A percentile compares a stretch with the other conserved stretches of the same genome.
phyloP scores from a whole-genome alignment of 1,140 invertebrate species.

The Monomorium pharaonis region DNA sequence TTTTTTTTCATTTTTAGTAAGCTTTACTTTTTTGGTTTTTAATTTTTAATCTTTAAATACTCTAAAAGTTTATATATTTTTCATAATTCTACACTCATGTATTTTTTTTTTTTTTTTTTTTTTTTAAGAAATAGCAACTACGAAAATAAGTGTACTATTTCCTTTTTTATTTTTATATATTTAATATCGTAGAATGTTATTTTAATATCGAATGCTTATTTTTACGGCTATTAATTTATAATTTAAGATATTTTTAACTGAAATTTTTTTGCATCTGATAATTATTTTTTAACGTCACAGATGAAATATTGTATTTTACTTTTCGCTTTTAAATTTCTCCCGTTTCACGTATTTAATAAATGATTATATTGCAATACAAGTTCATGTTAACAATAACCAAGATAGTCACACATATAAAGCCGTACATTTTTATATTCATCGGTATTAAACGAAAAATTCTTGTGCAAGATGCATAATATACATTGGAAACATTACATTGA shows the following conservation, averaged over 20 bases:
- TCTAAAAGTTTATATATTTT: constrained; percentile 39
- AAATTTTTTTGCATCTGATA: neutral
- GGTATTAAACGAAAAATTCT: constrained; percentile 24
- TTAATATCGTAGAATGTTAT: constrained; percentile 13
- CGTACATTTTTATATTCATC: constrained; percentile 6
- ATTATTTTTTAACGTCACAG: neutral
- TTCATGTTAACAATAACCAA: constrained; percentile 12
- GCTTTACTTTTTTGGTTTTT: constrained; percentile 30
- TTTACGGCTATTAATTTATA: neutral
- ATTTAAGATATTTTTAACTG: neutral
- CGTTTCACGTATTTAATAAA: neutral
- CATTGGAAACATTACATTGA: neutral
- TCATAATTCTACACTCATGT: constrained; percentile 30
- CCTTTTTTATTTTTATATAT: constrained; percentile 17
- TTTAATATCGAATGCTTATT: neutral
- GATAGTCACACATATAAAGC: neutral
- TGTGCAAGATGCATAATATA: neutral
- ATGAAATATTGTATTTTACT: neutral
- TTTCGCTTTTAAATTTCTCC: neutral
- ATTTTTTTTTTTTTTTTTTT: constrained; percentile 19
- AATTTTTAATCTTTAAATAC: constrained; percentile 42
- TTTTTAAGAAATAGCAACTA: constrained; percentile 27
- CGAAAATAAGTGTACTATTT: constrained; percentile 39
- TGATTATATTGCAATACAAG: neutral
- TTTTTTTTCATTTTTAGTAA: constrained; percentile 45